Evolutionary conservation across 2,797 vertebrate species (phyloP), one percentile per base, ranked within the genome.

Genomic region (Enteromius thamalakanensis): DNA sequence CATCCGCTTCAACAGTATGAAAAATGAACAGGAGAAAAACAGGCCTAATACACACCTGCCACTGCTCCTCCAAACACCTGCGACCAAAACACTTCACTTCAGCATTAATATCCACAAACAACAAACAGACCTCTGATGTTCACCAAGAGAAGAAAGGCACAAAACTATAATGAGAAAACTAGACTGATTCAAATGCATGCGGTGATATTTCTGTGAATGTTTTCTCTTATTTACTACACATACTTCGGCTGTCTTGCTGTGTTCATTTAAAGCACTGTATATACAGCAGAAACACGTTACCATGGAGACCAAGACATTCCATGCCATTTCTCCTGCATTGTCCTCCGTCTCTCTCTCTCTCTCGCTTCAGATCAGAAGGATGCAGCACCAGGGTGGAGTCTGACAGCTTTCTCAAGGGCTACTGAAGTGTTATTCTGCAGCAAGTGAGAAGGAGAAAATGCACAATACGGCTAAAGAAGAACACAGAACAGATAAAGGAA

Each of bases 31-130:
- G 32, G 79, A 84, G 77, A 82, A 81, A 51, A 69, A 86, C 67
- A 75, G 74, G 77, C 34, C 87, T 87, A 86, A 84, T 85, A 79
- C 92, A 92, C 92, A 92, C 91, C 91, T 92, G 91, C 87, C 88
- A 87, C 90, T 89, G 91, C 91, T 86, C 88, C 88, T 85, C 86
- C 83, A 87, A 83, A 87, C 93, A 94, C 93, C 92, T 94, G 93
- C 87, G 91, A 85, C 91, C 90, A 79, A 60, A 64, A 6, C 80
- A 81, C 81, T 47, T 29, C 53, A 51, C n/a, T 69, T 47, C 86
- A 83, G 69, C 47, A 87, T 90, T 79, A 83, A 81, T 60, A 85
- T 68, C 79, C 81, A 77, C 23, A 40, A 40, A 34, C 34, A 34
- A 90, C 87, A 91, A 88, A 91, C 88, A 78, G 70, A 81, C 74